A percentile compares a stretch with the other conserved stretches of the same genome.
These are phyloP conservation scores for Branchellion lobata DNA, from an alignment of 2,888 invertebrate genomes.

Conservation along the genomic window DNA sequence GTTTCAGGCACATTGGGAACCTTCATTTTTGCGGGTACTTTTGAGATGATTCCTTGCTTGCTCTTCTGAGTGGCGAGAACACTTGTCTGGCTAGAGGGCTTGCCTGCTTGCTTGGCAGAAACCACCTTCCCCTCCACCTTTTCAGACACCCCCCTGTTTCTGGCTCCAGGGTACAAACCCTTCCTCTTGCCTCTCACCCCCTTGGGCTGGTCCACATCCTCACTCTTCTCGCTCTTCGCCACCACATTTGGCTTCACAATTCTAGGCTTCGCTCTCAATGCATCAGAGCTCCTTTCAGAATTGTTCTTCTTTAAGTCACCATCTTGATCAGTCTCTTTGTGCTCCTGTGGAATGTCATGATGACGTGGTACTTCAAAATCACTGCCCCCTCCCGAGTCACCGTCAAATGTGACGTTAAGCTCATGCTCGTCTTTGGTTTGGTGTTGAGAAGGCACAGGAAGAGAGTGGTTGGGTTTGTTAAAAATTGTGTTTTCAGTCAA, in stretches of 20 bases:
- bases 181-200: constrained; percentile 45
- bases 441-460: too few relatives aligned
- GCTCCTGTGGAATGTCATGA: too few relatives aligned
- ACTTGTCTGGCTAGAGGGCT: background rate
- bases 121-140: background rate
- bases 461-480: too few relatives aligned
- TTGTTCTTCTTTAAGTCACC: too few relatives aligned
- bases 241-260: constrained; percentile 43
- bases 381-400: too few relatives aligned
- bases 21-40: background rate
- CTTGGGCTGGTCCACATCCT: constrained; percentile 19
- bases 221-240: background rate
- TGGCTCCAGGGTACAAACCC: constrained; percentile 30
- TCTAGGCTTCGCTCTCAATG: background rate
- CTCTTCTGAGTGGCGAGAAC: background rate
- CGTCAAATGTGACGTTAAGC: constrained; percentile 7
- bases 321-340: too few relatives aligned
- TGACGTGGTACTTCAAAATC: too few relatives aligned
- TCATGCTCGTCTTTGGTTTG: background rate
- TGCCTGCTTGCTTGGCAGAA: background rate
- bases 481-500: too few relatives aligned
- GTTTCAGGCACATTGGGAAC: background rate
- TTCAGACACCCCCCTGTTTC: background rate
- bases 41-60: background rate
- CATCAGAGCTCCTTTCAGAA: background rate